A percentile compares a stretch with the other conserved stretches of the same genome.
These are phyloP conservation scores for Plebejus argus DNA, from an alignment of 2,888 invertebrate genomes.

Conservation along the genomic window DNA sequence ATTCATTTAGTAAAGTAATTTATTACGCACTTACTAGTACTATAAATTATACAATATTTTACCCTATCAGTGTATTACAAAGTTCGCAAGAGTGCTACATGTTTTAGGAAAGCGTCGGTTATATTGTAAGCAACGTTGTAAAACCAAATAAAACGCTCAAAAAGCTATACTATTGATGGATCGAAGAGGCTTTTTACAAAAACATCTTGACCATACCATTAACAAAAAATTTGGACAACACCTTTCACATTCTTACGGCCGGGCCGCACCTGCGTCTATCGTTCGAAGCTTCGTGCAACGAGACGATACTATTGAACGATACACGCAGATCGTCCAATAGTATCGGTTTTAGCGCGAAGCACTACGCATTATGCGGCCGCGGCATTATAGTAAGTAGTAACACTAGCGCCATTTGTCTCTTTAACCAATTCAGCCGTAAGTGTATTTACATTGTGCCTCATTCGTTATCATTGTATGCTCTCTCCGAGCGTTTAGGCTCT, in stretches of 20 bases:
- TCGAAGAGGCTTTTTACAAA: slow-evolving; percentile 9
- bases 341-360: no score
- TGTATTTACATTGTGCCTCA: slow-evolving; percentile 26
- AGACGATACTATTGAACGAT: no score
- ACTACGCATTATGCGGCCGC: no score
- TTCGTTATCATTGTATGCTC: slow-evolving; percentile 41
- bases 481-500: slow-evolving; percentile 32
- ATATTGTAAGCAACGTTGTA: slow-evolving; percentile 20
- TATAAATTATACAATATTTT: not conserved
- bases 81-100: slow-evolving; percentile 8
- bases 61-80: slow-evolving; percentile 1
- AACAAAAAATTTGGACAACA: slow-evolving; percentile 8
- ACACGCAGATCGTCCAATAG: no score
- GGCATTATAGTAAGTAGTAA: no score
- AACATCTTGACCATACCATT: not conserved
- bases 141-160: slow-evolving; percentile 1
- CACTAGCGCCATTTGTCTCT: slow-evolving; percentile 9
- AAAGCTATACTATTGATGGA: slow-evolving; percentile 6
- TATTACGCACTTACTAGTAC: not conserved
- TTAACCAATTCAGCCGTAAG: slow-evolving; percentile 19
- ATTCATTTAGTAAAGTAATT: not conserved
- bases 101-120: slow-evolving; percentile 1
- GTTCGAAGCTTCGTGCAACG: no score
- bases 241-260: not conserved
- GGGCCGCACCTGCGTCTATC: no score